A percentile compares a stretch with the other conserved stretches of the same genome.
phyloP scores from a whole-genome alignment of 2,888 invertebrate genomes.

The Archips xylosteana region DNA sequence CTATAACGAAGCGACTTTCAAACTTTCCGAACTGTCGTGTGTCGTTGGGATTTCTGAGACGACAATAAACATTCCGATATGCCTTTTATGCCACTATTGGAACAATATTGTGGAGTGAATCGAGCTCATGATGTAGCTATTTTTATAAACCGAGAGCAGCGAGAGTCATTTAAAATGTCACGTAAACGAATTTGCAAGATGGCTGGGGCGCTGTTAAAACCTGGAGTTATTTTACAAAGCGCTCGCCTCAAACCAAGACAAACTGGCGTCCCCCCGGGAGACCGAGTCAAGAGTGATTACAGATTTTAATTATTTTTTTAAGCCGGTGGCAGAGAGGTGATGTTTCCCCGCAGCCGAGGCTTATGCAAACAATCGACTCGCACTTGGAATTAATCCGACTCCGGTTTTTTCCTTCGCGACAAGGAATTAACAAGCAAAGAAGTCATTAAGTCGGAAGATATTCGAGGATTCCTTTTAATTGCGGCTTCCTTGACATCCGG shows the following conservation, averaged over 20 bases:
- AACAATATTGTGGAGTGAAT: slow-evolving; percentile 59
- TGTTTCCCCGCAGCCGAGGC: slow-evolving; percentile 80
- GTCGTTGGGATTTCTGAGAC: slow-evolving; percentile 74
- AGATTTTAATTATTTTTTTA: slow-evolving; percentile 86
- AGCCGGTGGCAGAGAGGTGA: slow-evolving; percentile 84
- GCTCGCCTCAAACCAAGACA: slow-evolving; percentile 63
- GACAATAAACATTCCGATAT: slow-evolving; percentile 74
- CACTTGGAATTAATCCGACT: slow-evolving; percentile 85
- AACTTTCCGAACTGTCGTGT: slow-evolving; percentile 72
- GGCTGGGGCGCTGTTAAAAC: slow-evolving; percentile 58
- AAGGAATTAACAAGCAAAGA: slow-evolving; percentile 86
- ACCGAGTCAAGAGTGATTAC: slow-evolving; percentile 85
- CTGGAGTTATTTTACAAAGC: slow-evolving; percentile 57
- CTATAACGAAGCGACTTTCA: slow-evolving; percentile 72
- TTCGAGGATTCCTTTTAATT: slow-evolving; percentile 84
- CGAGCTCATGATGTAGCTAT: slow-evolving; percentile 70
- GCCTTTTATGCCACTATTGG: slow-evolving; percentile 70
- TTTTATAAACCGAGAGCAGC: slow-evolving; percentile 58
- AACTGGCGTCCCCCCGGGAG: slow-evolving; percentile 68
- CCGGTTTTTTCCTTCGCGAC: slow-evolving; percentile 81
- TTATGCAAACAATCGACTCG: slow-evolving; percentile 86
- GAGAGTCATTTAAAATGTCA: slow-evolving; percentile 63
- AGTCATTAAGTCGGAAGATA: slow-evolving; percentile 85
- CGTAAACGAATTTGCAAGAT: slow-evolving; percentile 65
- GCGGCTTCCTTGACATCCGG: slow-evolving; percentile 79